phyloP scores from a whole-genome alignment of 2,797 vertebrate species.

The Gambelia wislizenii region DNA sequence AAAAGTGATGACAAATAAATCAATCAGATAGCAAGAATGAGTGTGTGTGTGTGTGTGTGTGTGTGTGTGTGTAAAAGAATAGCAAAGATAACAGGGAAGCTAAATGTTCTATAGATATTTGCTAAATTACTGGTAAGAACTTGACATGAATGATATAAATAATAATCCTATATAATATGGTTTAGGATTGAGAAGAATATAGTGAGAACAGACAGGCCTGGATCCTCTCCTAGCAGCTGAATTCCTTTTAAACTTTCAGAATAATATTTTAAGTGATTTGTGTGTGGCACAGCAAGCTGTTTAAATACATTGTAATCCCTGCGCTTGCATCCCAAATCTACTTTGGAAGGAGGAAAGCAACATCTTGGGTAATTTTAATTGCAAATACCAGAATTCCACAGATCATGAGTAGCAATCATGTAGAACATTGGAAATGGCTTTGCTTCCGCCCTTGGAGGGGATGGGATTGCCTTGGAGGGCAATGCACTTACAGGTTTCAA shows the following conservation, averaged over 20 bases:
- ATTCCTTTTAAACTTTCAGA: background rate
- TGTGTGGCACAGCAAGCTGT: background rate
- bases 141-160: background rate
- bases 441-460: background rate
- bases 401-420: background rate
- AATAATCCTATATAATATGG: constrained; percentile 29
- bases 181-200: background rate
- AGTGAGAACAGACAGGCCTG: constrained; percentile 3
- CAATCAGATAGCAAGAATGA: background rate
- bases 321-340: constrained; percentile 6
- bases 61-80: background rate
- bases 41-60: too few species aligned
- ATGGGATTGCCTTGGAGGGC: too few species aligned
- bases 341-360: background rate
- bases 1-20: background rate
- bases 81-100: constrained; percentile 5
- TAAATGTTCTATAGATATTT: constrained; percentile 3
- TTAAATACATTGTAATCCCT: constrained; percentile 9
- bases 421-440: background rate
- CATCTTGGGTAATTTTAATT: constrained; percentile 8
- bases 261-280: constrained; percentile 15
- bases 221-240: constrained; percentile 15
- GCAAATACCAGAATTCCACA: background rate
- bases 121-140: constrained; percentile 15
- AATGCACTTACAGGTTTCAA: background rate